Evolutionary conservation across 2,113 vertebrate species (phyloP).

Genomic region (Perca schrenkii): DNA sequence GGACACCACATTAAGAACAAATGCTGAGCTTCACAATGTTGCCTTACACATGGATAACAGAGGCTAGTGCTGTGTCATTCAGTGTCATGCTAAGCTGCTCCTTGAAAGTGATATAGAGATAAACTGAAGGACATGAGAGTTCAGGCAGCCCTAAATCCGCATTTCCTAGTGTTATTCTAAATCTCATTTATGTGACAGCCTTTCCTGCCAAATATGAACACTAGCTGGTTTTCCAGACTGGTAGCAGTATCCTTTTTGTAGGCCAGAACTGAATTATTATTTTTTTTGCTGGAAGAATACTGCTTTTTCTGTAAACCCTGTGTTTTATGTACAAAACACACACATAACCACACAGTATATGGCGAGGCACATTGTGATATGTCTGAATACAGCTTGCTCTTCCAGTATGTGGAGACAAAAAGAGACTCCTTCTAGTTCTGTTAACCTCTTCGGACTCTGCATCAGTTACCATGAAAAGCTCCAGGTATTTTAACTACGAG

Average conservation of each 20-base stretch:
- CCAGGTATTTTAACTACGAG: conserved; percentile 2
- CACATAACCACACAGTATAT: conserved; percentile 26
- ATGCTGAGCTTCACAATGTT: conserved; percentile 39
- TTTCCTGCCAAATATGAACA: conserved; percentile 47
- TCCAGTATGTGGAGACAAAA: conserved; percentile 26
- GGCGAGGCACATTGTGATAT: conserved; percentile 14
- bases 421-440: conserved; percentile 2
- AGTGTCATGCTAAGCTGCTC: conserved; percentile 44
- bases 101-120: conserved; percentile 28
- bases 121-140: conserved; percentile 23
- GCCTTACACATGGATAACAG: conserved; percentile 37
- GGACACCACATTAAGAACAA: conserved; percentile 27
- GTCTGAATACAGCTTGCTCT: conserved; percentile 36
- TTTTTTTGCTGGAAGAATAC: conserved; percentile 10
- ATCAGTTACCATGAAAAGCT: conserved; percentile 20
- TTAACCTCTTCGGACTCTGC: conserved; percentile 28
- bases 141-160: conserved; percentile 20
- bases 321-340: conserved; percentile 26
- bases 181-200: conserved; percentile 50
- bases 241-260: conserved; percentile 19
- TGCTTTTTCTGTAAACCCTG: conserved; percentile 15
- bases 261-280: not conserved
- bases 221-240: conserved; percentile 31
- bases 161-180: conserved; percentile 29
- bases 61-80: conserved; percentile 22